Evolutionary conservation across 2,113 vertebrate genomes (phyloP), one percentile per base, ranked within the genome.

Genomic region (Formicarius rufipectus): DNA sequence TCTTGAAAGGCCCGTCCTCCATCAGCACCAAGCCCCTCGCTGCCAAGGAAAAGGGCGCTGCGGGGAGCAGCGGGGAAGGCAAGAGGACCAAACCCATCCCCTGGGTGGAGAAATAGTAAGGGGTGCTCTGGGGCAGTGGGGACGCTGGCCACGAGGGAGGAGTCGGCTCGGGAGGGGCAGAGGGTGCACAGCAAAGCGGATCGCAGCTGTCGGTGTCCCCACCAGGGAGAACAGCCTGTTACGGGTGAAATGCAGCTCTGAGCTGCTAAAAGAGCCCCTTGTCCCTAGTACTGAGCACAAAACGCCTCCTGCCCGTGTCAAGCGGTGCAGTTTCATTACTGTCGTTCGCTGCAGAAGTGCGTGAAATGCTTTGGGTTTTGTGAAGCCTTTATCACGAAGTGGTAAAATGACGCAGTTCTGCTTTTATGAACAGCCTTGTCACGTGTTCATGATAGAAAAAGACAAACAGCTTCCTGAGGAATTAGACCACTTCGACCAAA

Each of bases 31-130:
- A 98, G 96, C 90, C 97, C 11, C 56, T 95, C 2, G 40, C 97
- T 14, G 83, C 97, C 71, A 99, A 98, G 93, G 99, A 99, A 55
- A 98, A 98, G 89, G 95, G 91, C 35, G 44, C 90, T 35, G 97
- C 98, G 7, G 99, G 98, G 40, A 94, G 97, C 92, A 98, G 98
- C 73, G 97, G 98, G 45, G 99, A 99, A 79, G 93, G 93, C 97
- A 99, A 98, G 96, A 99, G 97, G 75, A 92, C 86, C 84, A 99
- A 96, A 72, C 97, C 98, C 17, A 59, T 99, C 24, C 99, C 99
- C 3, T 99, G 99, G 99, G 99, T 99, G 69, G 99, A 99, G 95
- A 99, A 99, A 98, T 99, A 99, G 99, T 99, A 98, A 98, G 99
- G 95, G 50, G 6, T 35, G 4, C 68, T 55, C 16, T 44, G 31